A percentile compares a stretch with the other conserved stretches of the same genome.
phyloP scores from a whole-genome alignment of 2,113 vertebrate genomes.

The Chroicocephalus ridibundus region DNA sequence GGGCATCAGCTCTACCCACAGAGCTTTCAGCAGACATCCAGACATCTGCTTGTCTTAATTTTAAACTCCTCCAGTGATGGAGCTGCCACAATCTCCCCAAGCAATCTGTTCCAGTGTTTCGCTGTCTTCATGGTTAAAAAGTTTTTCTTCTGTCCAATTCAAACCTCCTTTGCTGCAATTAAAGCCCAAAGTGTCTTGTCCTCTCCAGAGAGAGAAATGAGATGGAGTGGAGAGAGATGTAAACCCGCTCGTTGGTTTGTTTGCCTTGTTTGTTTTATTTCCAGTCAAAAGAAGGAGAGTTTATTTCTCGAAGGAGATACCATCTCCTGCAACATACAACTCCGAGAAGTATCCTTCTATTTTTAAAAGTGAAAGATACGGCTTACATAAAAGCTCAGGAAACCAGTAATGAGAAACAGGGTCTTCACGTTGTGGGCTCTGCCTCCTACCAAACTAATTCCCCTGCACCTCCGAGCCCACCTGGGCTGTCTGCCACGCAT shows the following conservation, averaged over 20 bases:
- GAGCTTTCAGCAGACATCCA: not conserved
- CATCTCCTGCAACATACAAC: not conserved
- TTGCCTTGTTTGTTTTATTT: not conserved
- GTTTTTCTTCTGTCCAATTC: not conserved
- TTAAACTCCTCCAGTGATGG: not conserved
- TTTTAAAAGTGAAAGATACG: constrained; percentile 12
- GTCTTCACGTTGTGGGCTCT: not conserved
- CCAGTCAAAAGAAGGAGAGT: not conserved
- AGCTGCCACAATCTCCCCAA: not conserved
- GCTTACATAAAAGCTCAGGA: constrained; percentile 1
- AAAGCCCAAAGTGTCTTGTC: not conserved
- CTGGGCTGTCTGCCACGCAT: not conserved
- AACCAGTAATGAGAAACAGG: not conserved
- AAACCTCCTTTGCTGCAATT: not conserved
- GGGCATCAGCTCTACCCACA: not conserved
- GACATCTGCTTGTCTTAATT: not conserved
- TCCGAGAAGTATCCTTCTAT: not conserved
- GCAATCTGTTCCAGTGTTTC: not conserved
- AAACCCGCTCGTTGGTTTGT: not conserved
- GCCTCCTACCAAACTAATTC: not conserved
- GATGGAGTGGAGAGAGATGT: not conserved
- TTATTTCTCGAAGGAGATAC: not conserved
- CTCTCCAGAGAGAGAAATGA: not conserved
- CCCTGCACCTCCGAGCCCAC: rapidly evolving
- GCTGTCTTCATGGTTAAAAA: not conserved